These are phyloP conservation scores for Enteromius anoplus DNA, from an alignment of 2,797 vertebrate species.

Conservation along the genomic window DNA sequence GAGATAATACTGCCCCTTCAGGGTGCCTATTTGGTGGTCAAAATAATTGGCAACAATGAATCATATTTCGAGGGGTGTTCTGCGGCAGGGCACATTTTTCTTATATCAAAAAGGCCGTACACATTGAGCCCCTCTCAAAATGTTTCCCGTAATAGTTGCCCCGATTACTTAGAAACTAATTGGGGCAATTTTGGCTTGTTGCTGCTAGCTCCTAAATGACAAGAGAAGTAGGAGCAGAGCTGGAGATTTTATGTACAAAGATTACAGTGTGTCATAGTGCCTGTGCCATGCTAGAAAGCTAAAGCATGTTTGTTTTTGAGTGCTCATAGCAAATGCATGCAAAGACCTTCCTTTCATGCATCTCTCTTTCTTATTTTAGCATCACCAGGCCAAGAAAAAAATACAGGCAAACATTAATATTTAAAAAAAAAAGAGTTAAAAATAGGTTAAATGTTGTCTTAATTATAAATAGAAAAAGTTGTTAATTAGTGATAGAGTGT, in stretches of 20 bases:
- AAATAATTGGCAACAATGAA: constrained; percentile 47
- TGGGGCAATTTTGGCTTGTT: constrained; percentile 39
- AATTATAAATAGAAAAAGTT: background rate
- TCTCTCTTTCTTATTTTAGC: background rate
- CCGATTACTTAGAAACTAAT: constrained; percentile 29
- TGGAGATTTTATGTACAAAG: constrained; percentile 9
- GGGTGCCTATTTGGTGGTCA: constrained; percentile 46
- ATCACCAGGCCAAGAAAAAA: background rate
- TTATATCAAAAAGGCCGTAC: constrained; percentile 21
- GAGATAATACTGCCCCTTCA: constrained; percentile 61
- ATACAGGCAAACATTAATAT: background rate
- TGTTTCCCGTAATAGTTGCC: constrained; percentile 29
- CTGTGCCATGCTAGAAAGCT: background rate
- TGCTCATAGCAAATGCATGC: background rate
- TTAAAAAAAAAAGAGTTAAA: background rate
- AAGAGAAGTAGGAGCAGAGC: constrained; percentile 8
- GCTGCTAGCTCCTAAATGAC: constrained; percentile 50
- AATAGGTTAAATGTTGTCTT: background rate
- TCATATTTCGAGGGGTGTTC: constrained; percentile 32
- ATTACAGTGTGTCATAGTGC: constrained; percentile 5
- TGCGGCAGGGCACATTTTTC: constrained; percentile 39
- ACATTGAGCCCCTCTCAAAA: constrained; percentile 22
- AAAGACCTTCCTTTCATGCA: background rate
- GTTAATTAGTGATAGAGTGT: background rate
- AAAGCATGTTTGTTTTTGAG: constrained; percentile 6